Evolutionary conservation across 23 tunicate species (phyloP).

Genomic region (Ciona savignyi): DNA sequence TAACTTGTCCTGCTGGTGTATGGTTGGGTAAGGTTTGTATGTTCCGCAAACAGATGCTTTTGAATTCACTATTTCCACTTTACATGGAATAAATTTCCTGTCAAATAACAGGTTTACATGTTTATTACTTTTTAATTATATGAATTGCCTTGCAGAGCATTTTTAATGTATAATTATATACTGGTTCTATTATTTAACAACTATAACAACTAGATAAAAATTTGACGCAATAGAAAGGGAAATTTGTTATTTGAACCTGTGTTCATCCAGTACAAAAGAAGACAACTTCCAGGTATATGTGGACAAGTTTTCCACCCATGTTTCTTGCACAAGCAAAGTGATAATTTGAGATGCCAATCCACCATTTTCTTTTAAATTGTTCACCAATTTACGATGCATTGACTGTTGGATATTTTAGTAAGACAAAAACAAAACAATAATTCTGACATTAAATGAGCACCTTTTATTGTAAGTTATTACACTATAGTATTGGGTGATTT

Average conservation of each 20-base stretch:
- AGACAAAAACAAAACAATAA: background rate
- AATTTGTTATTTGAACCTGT: too few relatives aligned
- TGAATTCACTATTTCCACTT: slow-evolving; percentile 52
- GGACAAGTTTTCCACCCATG: slow-evolving; percentile 26
- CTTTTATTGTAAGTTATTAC: too few relatives aligned
- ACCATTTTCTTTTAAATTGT: slow-evolving; percentile 2
- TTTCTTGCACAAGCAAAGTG: slow-evolving; percentile 41
- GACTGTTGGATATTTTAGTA: slow-evolving; percentile 37
- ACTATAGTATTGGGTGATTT: background rate
- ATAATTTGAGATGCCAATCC: slow-evolving; percentile 13
- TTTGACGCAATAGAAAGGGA: too few relatives aligned
- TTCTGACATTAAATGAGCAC: background rate
- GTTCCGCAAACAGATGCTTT: slow-evolving; percentile 48
- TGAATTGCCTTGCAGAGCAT: too few relatives aligned
- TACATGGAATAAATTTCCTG: slow-evolving; percentile 39
- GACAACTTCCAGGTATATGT: slow-evolving; percentile 47
- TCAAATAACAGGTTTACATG: too few relatives aligned
- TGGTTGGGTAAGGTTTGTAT: slow-evolving; percentile 51
- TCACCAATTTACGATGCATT: slow-evolving; percentile 33
- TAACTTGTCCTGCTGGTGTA: slow-evolving; percentile 38
- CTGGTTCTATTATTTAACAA: too few relatives aligned
- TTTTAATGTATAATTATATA: too few relatives aligned
- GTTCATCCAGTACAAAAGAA: slow-evolving; percentile 16
- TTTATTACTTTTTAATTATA: too few relatives aligned
- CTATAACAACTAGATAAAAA: too few relatives aligned